Evolutionary conservation across 2,888 invertebrate species (phyloP), one percentile per base, ranked within the genome.

Genomic region (Cheilosia vernalis): DNA sequence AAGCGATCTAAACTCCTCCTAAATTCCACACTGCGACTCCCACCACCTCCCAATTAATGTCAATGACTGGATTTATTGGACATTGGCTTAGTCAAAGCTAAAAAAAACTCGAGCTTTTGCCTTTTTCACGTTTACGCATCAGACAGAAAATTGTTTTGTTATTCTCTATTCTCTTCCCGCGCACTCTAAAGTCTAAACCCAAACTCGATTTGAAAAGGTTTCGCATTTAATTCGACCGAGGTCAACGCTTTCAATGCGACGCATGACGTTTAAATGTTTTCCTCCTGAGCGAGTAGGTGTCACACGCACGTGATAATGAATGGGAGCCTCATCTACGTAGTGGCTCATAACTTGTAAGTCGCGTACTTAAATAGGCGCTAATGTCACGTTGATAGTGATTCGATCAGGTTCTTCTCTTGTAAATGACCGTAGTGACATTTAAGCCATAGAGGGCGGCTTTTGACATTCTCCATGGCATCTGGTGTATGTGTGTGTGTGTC

Each of bases 221-320:
- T 64, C 55, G 17, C 47, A 56, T 17, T n/a, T 37, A 27, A 55
- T 47, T 55, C 19, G 58, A 15, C n/a, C 21, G 76, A 67, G 76
- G 76, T 67, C 66, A 76, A 51, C 66, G 76, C 49, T 66, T 58
- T 42, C 21, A 63, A 61, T 10, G 49, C 13, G 13, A 21, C 19
- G 7, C 30, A 27, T 27, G 30, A 27, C 53, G 27, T 15, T 24
- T 4, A 51, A 19, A 51, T 51, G 17, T 2, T 51, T 27, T 53
- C 27, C 21, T 51, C 17, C 30, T 30, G 19, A 58, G 37, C 56
- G 27, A 30, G 66, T 69, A 64, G 53, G 56, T 74, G 58, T 66
- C 56, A 74, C 49, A 58, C 55, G 55, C 58, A 58, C 55, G 55
- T 66, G 74, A 74, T 58, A 66, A 56, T 64, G 40, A 49, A 74